Evolutionary conservation across 2,888 invertebrate genomes (phyloP).

Genomic region (Spodoptera exigua): DNA sequence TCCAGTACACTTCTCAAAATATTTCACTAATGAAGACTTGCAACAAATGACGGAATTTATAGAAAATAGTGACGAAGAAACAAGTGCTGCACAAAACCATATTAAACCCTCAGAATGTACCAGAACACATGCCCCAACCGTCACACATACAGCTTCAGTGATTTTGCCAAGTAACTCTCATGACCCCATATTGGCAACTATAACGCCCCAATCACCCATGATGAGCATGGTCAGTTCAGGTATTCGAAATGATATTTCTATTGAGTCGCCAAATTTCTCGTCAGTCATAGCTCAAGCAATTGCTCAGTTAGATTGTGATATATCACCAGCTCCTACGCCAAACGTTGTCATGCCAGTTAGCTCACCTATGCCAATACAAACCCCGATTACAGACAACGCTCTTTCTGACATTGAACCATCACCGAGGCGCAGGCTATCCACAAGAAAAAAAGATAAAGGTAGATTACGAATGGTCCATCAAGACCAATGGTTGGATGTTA

Average conservation of each 20-base stretch:
- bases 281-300: conserved; percentile 27
- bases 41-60: conserved; percentile 22
- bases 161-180: conserved; percentile 23
- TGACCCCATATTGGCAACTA: conserved; percentile 19
- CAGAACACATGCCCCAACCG: conserved; percentile 9
- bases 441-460: conserved; percentile 27
- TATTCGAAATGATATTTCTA: conserved; percentile 20
- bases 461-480: conserved; percentile 27
- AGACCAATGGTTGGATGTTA: conserved; percentile 26
- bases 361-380: conserved; percentile 26
- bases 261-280: conserved; percentile 23
- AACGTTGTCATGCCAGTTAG: conserved; percentile 16
- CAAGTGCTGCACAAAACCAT: conserved; percentile 9
- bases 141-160: conserved; percentile 19
- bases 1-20: conserved; percentile 23
- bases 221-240: conserved; percentile 16
- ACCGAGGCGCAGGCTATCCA: conserved; percentile 16
- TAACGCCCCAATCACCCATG: conserved; percentile 19
- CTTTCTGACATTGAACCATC: conserved; percentile 16
- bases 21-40: conserved; percentile 23
- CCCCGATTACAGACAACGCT: conserved; percentile 17
- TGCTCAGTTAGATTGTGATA: conserved; percentile 19
- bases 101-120: conserved; percentile 16
- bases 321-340: conserved; percentile 15
- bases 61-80: conserved; percentile 17